These are phyloP conservation scores for Leptinotarsa undecemlineata DNA, from an alignment of 1,140 invertebrate genomes.

Conservation along the genomic window DNA sequence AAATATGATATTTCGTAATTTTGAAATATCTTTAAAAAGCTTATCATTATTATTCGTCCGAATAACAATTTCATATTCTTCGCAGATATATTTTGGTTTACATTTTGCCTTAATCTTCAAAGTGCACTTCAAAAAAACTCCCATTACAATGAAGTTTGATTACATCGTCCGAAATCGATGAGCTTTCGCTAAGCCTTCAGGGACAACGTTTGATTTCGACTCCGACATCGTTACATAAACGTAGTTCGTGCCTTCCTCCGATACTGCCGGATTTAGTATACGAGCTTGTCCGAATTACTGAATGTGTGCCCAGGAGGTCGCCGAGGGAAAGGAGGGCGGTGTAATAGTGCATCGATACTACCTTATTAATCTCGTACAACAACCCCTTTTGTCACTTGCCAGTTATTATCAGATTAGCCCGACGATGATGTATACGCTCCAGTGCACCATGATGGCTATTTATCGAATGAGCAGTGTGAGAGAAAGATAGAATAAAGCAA, in stretches of 20 bases:
- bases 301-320: not conserved
- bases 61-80: too few relatives aligned
- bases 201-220: conserved; percentile 15
- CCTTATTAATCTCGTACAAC: conserved; percentile 27
- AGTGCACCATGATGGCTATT: conserved; percentile 1
- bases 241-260: conserved; percentile 9
- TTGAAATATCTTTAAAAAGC: too few relatives aligned
- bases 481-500: not conserved
- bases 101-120: not conserved
- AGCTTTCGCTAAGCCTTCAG: not conserved
- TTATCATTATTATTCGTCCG: too few relatives aligned
- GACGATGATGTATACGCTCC: conserved; percentile 16
- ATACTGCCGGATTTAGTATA: conserved; percentile 10
- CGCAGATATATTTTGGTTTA: too few relatives aligned
- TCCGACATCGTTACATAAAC: conserved; percentile 16
- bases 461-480: not conserved
- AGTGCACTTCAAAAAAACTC: not conserved
- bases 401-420: conserved; percentile 27
- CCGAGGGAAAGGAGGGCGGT: not conserved
- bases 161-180: conserved; percentile 17
- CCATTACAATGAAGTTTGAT: not conserved
- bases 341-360: conserved; percentile 16
- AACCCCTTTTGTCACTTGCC: conserved; percentile 28
- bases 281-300: not conserved
- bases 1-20: too few relatives aligned